phyloP scores from a whole-genome alignment of 1,140 invertebrate genomes.

The Neodiprion virginianus region DNA sequence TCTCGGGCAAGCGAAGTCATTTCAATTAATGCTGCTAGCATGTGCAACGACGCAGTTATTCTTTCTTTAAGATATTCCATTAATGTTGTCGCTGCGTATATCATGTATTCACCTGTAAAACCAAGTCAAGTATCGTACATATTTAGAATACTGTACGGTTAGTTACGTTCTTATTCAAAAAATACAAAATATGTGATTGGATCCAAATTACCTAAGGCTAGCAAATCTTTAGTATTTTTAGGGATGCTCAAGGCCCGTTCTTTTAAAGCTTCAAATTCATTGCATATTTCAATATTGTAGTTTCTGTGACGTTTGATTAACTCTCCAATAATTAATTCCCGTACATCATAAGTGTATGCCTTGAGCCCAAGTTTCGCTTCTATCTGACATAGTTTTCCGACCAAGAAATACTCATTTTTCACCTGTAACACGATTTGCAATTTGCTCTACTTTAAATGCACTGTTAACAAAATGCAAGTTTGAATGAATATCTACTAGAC shows the following conservation, averaged over 20 bases:
- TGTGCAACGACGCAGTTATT: slow-evolving; percentile 68
- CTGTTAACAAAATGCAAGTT: not conserved
- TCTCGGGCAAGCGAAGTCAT: slow-evolving; percentile 70
- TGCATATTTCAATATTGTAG: slow-evolving; percentile 70
- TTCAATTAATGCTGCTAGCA: slow-evolving; percentile 72
- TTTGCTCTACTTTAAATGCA: not conserved
- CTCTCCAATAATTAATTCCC: slow-evolving; percentile 60
- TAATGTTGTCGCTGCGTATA: slow-evolving; percentile 67
- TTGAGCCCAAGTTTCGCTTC: slow-evolving; percentile 60
- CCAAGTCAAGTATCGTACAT: not conserved
- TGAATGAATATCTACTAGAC: not conserved
- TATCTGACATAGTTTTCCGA: slow-evolving; percentile 61
- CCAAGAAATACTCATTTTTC: slow-evolving; percentile 69
- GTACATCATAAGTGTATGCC: slow-evolving; percentile 51
- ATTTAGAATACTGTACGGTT: slow-evolving; percentile 12
- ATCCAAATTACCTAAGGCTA: slow-evolving; percentile 60
- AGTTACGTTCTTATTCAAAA: slow-evolving; percentile 1
- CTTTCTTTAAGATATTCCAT: slow-evolving; percentile 68
- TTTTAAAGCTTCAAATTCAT: slow-evolving; percentile 68
- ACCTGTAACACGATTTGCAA: slow-evolving; percentile 29
- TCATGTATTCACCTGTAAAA: slow-evolving; percentile 68
- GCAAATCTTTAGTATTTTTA: slow-evolving; percentile 72
- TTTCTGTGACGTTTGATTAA: slow-evolving; percentile 60
- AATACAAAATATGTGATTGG: slow-evolving; percentile 8
- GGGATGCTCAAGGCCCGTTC: slow-evolving; percentile 69